Evolutionary conservation across 2,113 vertebrate species (phyloP), one percentile per base, ranked within the genome.

Genomic region (Sorex araneus): DNA sequence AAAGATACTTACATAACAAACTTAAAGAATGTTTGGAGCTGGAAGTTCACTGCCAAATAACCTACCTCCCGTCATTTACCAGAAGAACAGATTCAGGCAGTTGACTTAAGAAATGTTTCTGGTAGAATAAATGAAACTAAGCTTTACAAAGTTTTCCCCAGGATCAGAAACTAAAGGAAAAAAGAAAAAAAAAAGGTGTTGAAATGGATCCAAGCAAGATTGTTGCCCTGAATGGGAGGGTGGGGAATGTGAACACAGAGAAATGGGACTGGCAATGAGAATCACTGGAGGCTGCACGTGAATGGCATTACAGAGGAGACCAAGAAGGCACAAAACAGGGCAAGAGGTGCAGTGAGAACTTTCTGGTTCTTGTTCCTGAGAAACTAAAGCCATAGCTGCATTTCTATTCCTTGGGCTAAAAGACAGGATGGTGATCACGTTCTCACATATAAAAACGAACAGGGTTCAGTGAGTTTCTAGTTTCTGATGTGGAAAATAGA

Each of bases 111-210:
- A 47, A 89, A 87, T 54, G 32, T 69, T 54, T 79, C 32, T 34
- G 21, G 77, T 63, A n/a, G 89, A n/a, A 96, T 25, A 54, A 89
- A 63, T 63, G 57, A 76, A 92, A 79, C 8, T 64, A 16, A 78
- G 32, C 2, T 32, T 54, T 40, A 67, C 6, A 70, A 80, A 71
- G 6, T 45, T 84, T 84, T 94, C 34, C 8, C 12, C 2, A 66
- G n/a, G 3, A 66, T 89, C 47, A 84, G 16, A 76, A 84, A 10
- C 5, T 11, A 57, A 10, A 36, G 21, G 1, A 6, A 70, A 40
- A 40, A 47, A 27, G 19, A 57, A 10, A 36, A 16, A 1, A 6
- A 70, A 40, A 40, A 47, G n/a, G 19, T 30, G 27, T 25, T 84
- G 21, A 80, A 90, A 63, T 28, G n/a, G 32, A 1, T 7, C 57